These are phyloP conservation scores for Zosterops pallidus DNA, from an alignment of 2,113 vertebrate genomes.

Conservation along the genomic window DNA sequence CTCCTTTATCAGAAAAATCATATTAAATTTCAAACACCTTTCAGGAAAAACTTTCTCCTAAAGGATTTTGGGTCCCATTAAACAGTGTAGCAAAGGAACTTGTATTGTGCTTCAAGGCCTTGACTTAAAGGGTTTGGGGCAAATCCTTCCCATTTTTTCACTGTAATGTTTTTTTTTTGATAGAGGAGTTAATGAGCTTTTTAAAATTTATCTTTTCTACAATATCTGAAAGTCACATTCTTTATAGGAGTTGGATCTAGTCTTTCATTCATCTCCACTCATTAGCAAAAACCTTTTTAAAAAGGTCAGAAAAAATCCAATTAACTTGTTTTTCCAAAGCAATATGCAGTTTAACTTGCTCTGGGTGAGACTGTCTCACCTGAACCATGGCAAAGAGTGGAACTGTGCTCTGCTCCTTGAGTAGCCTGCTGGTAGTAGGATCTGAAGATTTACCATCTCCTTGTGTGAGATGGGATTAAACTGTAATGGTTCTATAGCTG, in stretches of 20 bases:
- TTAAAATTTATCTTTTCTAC: not conserved
- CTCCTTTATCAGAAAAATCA: not conserved
- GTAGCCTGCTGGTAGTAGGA: not conserved
- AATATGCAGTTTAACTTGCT: not conserved
- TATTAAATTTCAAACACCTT: not conserved
- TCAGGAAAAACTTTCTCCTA: not conserved
- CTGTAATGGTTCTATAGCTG: not conserved
- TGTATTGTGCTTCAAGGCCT: not conserved
- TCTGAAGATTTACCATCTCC: not conserved
- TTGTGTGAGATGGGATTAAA: not conserved
- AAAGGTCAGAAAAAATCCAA: not conserved
- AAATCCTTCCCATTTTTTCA: not conserved
- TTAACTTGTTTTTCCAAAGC: not conserved
- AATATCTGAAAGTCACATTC: accelerated
- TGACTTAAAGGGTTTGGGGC: not conserved
- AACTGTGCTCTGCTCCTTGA: not conserved
- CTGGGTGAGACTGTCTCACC: not conserved
- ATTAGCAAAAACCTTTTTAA: not conserved
- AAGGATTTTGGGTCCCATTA: not conserved
- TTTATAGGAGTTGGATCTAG: not conserved
- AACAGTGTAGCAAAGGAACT: not conserved
- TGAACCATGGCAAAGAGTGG: not conserved
- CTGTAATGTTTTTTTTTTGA: not conserved
- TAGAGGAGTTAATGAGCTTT: not conserved
- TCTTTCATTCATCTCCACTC: not conserved